Conservation (phyloP, 2,888 invertebrate species). For the Coleophora deauratella region DNA sequence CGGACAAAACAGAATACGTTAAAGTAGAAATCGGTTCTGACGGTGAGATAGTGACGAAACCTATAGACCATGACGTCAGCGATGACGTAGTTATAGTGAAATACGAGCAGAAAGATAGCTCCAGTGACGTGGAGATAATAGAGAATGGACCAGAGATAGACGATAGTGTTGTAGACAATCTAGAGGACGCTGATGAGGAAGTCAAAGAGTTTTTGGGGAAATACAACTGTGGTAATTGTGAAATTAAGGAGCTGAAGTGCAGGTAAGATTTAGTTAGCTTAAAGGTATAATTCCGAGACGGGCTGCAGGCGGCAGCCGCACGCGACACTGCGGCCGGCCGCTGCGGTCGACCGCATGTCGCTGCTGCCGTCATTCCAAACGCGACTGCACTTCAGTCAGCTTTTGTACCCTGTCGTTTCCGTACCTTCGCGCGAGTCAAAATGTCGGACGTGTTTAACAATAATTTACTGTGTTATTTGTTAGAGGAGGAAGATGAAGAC, state of each 20-base stretch:
- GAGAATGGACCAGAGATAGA: slow-evolving; percentile 50
- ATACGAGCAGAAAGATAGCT: slow-evolving; percentile 35
- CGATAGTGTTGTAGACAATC: slow-evolving; percentile 47
- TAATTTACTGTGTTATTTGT: no score
- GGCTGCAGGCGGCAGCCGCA: no score
- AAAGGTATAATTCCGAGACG: no score
- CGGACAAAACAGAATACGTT: slow-evolving; percentile 38
- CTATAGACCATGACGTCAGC: slow-evolving; percentile 32
- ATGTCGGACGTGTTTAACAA: no score
- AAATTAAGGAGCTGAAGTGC: slow-evolving; percentile 47
- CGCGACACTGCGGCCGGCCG: no score
- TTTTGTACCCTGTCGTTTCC: no score
- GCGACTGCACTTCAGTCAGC: no score
- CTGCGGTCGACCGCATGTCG: no score
- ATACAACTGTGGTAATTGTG: slow-evolving; percentile 34
- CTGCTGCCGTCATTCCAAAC: no score
- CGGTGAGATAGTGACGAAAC: slow-evolving; percentile 51
- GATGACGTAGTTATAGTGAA: slow-evolving; percentile 39
- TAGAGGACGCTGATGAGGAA: slow-evolving; percentile 61
- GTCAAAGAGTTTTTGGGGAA: slow-evolving; percentile 60
- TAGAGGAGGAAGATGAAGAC: no score
- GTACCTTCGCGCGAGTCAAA: no score
- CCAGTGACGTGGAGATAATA: slow-evolving; percentile 57
- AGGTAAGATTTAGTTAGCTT: slow-evolving; percentile 29
- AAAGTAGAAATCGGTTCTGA: slow-evolving; percentile 62